Evolutionary conservation across 1,140 invertebrate genomes (phyloP).

Genomic region (Leptinotarsa texana): DNA sequence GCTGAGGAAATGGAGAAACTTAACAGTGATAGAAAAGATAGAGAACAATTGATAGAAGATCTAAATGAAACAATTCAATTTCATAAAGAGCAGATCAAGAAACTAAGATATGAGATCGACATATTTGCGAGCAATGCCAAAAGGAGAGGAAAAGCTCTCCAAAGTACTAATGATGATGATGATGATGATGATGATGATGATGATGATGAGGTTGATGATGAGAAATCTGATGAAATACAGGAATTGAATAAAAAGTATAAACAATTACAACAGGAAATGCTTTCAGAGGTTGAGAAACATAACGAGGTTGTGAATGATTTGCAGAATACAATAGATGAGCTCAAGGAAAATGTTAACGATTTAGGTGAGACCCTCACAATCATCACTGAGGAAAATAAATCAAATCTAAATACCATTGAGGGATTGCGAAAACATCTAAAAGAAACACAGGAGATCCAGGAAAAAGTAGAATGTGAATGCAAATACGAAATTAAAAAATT

Average conservation of each 20-base stretch:
- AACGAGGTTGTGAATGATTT: not conserved
- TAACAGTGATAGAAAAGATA: not conserved
- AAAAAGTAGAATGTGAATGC: not conserved
- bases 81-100: too few relatives aligned
- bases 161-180: too few relatives aligned
- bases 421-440: not conserved
- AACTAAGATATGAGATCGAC: too few relatives aligned
- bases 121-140: too few relatives aligned
- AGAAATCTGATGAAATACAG: too few relatives aligned
- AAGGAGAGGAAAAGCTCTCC: too few relatives aligned
- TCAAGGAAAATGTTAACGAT: not conserved
- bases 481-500: not conserved
- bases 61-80: not conserved
- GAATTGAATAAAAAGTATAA: too few relatives aligned
- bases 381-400: not conserved
- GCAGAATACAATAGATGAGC: not conserved
- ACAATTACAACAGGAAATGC: too few relatives aligned
- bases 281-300: too few relatives aligned
- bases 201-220: too few relatives aligned
- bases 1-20: not conserved
- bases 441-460: not conserved
- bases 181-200: too few relatives aligned
- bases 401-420: not conserved
- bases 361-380: not conserved
- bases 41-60: not conserved